Conservation (phyloP, 1,140 invertebrate species). For the Portunus trituberculatus region DNA sequence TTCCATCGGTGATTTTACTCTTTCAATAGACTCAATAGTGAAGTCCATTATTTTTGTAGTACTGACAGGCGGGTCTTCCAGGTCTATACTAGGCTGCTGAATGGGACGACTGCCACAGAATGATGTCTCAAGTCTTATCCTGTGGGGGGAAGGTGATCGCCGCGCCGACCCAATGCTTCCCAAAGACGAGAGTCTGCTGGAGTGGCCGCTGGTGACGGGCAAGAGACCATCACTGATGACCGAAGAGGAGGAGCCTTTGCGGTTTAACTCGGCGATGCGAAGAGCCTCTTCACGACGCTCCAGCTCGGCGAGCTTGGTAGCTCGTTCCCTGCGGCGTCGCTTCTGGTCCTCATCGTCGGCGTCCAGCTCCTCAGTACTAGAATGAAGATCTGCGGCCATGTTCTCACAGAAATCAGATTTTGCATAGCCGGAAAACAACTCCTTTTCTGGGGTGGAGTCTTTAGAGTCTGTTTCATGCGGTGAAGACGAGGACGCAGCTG, state of each 20-base stretch:
- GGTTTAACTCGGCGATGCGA: slow-evolving; percentile 76
- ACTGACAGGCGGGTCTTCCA: slow-evolving; percentile 80
- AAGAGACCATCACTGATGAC: slow-evolving; percentile 83
- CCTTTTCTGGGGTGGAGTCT: slow-evolving; percentile 89
- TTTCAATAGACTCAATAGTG: slow-evolving; percentile 74
- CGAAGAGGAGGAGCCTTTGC: slow-evolving; percentile 79
- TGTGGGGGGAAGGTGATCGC: slow-evolving; percentile 90
- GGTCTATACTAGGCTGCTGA: slow-evolving; percentile 81
- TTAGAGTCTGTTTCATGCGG: slow-evolving; percentile 89
- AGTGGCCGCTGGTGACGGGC: slow-evolving; percentile 90
- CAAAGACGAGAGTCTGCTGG: slow-evolving; percentile 89
- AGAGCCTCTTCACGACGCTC: slow-evolving; percentile 78
- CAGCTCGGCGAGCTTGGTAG: slow-evolving; percentile 76
- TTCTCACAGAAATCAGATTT: slow-evolving; percentile 86
- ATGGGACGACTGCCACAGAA: slow-evolving; percentile 86
- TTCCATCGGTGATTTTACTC: slow-evolving; percentile 76
- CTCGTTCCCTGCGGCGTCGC: slow-evolving; percentile 79
- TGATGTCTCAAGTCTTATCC: slow-evolving; percentile 92
- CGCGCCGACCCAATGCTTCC: slow-evolving; percentile 83
- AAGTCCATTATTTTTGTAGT: slow-evolving; percentile 78
- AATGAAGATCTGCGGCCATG: slow-evolving; percentile 89
- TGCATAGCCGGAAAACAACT: slow-evolving; percentile 83
- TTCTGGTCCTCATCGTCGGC: slow-evolving; percentile 84
- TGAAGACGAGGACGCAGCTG: slow-evolving; percentile 91
- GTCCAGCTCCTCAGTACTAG: slow-evolving; percentile 92